Evolutionary conservation across 2,113 vertebrate genomes (phyloP).

Genomic region (Solea senegalensis): DNA sequence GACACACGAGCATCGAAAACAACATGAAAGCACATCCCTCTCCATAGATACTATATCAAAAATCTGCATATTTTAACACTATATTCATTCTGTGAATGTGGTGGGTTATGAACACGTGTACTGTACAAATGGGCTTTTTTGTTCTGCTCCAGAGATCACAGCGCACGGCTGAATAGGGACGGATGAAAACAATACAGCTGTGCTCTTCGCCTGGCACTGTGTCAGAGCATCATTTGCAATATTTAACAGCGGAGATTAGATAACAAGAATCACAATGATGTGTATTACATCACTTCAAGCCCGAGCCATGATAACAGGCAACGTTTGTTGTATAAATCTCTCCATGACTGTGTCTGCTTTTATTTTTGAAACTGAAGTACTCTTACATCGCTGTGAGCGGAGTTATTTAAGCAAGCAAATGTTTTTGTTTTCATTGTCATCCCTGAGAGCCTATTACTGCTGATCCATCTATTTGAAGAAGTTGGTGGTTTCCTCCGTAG

Average conservation of each 20-base stretch:
- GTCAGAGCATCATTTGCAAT: neutral
- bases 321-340: constrained; percentile 4
- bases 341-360: neutral
- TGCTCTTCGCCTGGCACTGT: neutral
- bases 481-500: constrained; percentile 43
- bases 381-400: constrained; percentile 16
- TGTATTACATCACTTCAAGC: constrained; percentile 13
- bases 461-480: constrained; percentile 24
- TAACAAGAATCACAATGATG: constrained; percentile 1
- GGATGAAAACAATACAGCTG: neutral
- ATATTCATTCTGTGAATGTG: neutral
- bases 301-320: constrained; percentile 7
- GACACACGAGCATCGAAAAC: constrained; percentile 1
- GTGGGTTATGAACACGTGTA: neutral
- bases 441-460: constrained; percentile 33
- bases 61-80: neutral
- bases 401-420: constrained; percentile 43
- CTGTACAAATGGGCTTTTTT: neutral
- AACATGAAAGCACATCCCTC: neutral
- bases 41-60: neutral
- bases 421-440: constrained; percentile 40
- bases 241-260: constrained; percentile 3
- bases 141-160: constrained; percentile 9
- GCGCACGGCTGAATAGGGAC: neutral
- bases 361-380: constrained; percentile 12